phyloP scores from a whole-genome alignment of 2,113 vertebrate species.

The Tyto alba region DNA sequence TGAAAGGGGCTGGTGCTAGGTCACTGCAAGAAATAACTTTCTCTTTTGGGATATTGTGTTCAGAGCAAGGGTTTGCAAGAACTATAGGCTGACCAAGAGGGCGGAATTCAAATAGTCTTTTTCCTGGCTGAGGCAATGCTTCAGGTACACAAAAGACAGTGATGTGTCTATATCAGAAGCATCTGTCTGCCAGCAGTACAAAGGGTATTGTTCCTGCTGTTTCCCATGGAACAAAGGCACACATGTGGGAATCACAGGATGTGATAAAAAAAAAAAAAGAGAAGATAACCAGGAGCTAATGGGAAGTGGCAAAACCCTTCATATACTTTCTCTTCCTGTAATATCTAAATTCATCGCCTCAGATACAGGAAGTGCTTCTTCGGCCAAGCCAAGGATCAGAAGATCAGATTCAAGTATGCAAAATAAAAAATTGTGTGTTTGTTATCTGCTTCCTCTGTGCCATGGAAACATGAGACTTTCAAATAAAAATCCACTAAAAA shows the following conservation, averaged over 20 bases:
- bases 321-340: not conserved
- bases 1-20: slow-evolving; percentile 2
- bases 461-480: not conserved
- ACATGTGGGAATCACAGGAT: not conserved
- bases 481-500: not conserved
- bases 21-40: not conserved
- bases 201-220: slow-evolving; percentile 11
- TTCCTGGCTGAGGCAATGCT: not conserved
- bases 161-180: not conserved
- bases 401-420: not conserved
- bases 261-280: not conserved
- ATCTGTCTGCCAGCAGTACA: slow-evolving; percentile 9
- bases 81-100: not conserved
- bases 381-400: not conserved
- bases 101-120: slow-evolving; percentile 12
- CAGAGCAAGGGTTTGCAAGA: not conserved
- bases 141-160: not conserved
- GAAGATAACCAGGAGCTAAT: not conserved
- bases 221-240: slow-evolving; percentile 9
- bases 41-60: not conserved
- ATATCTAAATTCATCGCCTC: not conserved
- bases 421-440: not conserved
- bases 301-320: not conserved
- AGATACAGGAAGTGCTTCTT: not conserved
- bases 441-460: not conserved